Evolutionary conservation across 2,113 vertebrate species (phyloP).

Genomic region (Benthochromis sp.): DNA sequence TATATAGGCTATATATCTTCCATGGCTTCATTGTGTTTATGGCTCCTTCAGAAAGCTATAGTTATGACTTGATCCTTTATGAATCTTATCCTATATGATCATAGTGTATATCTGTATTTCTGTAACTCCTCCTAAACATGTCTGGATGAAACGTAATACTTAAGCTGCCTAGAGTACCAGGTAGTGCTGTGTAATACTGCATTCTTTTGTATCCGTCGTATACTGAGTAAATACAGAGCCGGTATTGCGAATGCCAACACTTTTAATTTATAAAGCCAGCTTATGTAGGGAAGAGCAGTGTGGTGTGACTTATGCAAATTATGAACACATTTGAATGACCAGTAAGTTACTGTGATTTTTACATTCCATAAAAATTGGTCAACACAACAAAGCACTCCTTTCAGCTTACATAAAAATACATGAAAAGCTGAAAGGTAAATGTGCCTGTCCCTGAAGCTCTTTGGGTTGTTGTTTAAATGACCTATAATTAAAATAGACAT

Average conservation of each 20-base stretch:
- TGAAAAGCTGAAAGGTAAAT: neutral
- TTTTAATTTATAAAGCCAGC: neutral
- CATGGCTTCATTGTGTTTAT: neutral
- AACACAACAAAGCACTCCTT: neutral
- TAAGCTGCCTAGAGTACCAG: neutral
- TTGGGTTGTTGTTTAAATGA: neutral
- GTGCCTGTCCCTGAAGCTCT: neutral
- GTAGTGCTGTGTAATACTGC: neutral
- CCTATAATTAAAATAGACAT: neutral
- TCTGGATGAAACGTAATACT: neutral
- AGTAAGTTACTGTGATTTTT: neutral
- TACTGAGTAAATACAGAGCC: neutral
- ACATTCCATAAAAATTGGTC: neutral
- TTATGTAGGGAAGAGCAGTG: neutral
- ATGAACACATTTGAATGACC: neutral
- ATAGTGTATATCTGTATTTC: neutral
- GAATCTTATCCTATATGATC: neutral
- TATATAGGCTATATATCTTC: neutral
- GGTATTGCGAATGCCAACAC: neutral
- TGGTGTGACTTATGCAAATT: neutral
- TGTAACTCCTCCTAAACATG: neutral
- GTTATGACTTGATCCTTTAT: neutral
- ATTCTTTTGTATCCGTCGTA: neutral
- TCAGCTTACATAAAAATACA: neutral
- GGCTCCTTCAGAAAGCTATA: neutral